Base-by-base conservation (phyloP, 2,888 invertebrate species). In the Xestobium rufovillosum region DNA sequence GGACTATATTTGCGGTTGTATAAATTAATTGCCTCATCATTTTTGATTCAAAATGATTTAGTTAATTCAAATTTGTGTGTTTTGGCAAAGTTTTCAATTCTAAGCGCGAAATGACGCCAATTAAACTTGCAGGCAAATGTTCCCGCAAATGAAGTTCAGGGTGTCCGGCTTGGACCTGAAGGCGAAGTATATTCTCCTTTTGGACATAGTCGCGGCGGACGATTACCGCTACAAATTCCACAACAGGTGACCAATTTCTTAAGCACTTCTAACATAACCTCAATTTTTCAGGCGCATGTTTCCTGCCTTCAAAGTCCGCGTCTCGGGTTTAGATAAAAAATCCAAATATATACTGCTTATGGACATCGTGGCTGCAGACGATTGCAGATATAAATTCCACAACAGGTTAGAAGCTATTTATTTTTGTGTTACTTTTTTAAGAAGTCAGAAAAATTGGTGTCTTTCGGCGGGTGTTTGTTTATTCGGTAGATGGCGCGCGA, bases 41-140 rank as follows among this genome's bases (percentile, higher is more conserved):
- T n/a, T n/a, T n/a, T n/a, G n/a, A n/a, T n/a, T n/a, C n/a, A n/a
- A n/a, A n/a, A n/a, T n/a, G n/a, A n/a, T n/a, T n/a, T n/a, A n/a
- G n/a, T n/a, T n/a, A n/a, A n/a, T n/a, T n/a, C n/a, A n/a, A n/a
- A n/a, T n/a, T n/a, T n/a, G n/a, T n/a, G n/a, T n/a, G n/a, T n/a
- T n/a, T n/a, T n/a, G n/a, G n/a, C n/a, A n/a, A n/a, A n/a, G n/a
- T n/a, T n/a, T n/a, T n/a, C n/a, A n/a, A n/a, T n/a, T n/a, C n/a
- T n/a, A n/a, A n/a, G n/a, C n/a, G n/a, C n/a, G n/a, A n/a, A n/a
- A n/a, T n/a, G n/a, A n/a, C n/a, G n/a, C n/a, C n/a, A n/a, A n/a
- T n/a, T n/a, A n/a, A n/a, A n/a, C n/a, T 76, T 83, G 48, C 83
- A 97, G 96, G 78, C 92, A 97, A 80, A 97, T 98, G 91, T 98